Evolutionary conservation across 2,888 invertebrate species (phyloP), one percentile per base, ranked within the genome.

Genomic region (Chironomus tentans): DNA sequence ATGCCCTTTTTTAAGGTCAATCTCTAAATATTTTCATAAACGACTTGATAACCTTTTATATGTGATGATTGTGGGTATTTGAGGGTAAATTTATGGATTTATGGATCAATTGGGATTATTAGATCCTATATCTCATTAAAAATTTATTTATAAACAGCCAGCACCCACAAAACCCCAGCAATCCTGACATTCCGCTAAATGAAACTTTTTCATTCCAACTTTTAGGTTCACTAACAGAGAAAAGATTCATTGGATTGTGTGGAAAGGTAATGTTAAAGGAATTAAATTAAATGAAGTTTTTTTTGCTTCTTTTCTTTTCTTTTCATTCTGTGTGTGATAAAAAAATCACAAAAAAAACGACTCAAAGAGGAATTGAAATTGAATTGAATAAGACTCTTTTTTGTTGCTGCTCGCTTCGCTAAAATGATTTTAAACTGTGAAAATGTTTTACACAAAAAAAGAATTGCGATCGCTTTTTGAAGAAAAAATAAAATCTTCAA

Each of bases 381-480:
- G 22, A 65, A 65, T 65, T 65, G 18, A 65, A 65, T 22, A 18
- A 65, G n/a, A 18, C 12, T 18, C 10, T 38, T 6, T 68, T 68
- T 13, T 46, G 46, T 68, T 68, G n/a, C 46, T 28, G 24, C 18
- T 68, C 68, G 68, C 46, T 68, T 38, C 68, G 38, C 28, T 68
- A 46, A 68, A 68, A 68, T 28, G 68, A 28, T 68, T 68, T 68
- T 68, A 28, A 68, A 46, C 28, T 65, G 65, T 65, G 65, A 65
- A 65, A 65, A 65, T 22, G 24, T 22, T 62, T 62, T 22, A 15
- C 18, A 15, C 56, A 56, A 56, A 15, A 15, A 15, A 15, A 15
- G 3, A 50, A n/a, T 50, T 50, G 13, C 21, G 13, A 21, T 62
- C 13, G 21, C 22, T 65, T 24, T 65, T 21, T 65, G 21, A 21